Evolutionary conservation across 1,140 invertebrate genomes (phyloP).

Genomic region (Zaprionus tsacasi): DNA sequence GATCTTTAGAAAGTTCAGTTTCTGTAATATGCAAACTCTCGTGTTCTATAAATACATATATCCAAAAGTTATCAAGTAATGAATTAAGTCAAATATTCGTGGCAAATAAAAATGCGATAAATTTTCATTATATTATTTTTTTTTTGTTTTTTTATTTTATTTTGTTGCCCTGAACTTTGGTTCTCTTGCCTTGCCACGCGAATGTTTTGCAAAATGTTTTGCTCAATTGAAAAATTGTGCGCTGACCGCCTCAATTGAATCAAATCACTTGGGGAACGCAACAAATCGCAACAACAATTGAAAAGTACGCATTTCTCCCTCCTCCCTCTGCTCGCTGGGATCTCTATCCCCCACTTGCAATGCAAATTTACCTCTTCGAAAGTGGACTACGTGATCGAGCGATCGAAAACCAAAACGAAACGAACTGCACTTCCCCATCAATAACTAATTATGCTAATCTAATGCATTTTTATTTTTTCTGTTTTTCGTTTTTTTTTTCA

Average conservation of each 20-base stretch:
- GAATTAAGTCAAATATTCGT: constrained; percentile 8
- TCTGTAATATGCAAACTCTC: background rate
- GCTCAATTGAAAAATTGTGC: constrained; percentile 77
- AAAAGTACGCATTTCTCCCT: constrained; percentile 69
- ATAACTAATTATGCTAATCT: constrained; percentile 43
- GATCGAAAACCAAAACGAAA: constrained; percentile 1
- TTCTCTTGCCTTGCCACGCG: constrained; percentile 33
- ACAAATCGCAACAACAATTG: constrained; percentile 69
- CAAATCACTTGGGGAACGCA: constrained; percentile 70
- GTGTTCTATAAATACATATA: background rate
- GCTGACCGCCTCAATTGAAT: constrained; percentile 69
- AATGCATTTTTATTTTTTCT: background rate
- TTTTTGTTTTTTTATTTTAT: constrained; percentile 19
- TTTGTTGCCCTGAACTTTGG: constrained; percentile 68
- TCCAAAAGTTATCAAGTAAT: background rate
- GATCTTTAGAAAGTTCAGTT: background rate
- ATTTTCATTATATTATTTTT: constrained; percentile 22
- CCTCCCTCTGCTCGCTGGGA: background rate
- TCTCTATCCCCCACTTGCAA: background rate
- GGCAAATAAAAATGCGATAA: constrained; percentile 35
- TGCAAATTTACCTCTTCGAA: constrained; percentile 28
- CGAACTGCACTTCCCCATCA: background rate
- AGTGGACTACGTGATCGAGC: constrained; percentile 60
- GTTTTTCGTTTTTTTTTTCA: constrained; percentile 85
- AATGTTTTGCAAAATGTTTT: constrained; percentile 47